Base-by-base conservation (phyloP, 2,888 invertebrate genomes). In the Apamea monoglypha region DNA sequence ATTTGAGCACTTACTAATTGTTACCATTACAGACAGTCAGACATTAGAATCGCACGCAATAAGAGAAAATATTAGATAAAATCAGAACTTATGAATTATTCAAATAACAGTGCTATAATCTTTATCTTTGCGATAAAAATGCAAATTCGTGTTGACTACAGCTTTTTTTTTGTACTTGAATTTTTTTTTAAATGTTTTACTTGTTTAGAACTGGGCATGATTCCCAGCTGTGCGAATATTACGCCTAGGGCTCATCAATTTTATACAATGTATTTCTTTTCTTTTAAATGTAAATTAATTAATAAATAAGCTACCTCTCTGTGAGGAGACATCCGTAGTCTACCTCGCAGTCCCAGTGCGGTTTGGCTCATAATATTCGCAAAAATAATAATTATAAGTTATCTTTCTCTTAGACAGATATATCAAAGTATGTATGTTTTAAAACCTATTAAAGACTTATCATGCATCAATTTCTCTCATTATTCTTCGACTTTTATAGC, bases 11-110 rank as follows among this genome's bases (percentile, higher is more conserved):
- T 78, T 83, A 50, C 76, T 83, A 86, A 80, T 84, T 80, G 73
- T 79, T 77, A 64, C n/a, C 53, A 76, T 76, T 78, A 77, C 69
- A 68, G 70, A 71, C 78, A 75, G 74, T 61, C 66, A 78, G 67
- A 79, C 78, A 56, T 77, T 76, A 84, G 84, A 82, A 84, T 76
- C 77, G 86, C 92, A 92, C 87, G 91, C 90, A 88, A 91, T 83
- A 85, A 82, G 82, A 89, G 88, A 89, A 91, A 91, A 86, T 87
- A 68, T 53, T 64, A 47, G 74, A 56, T 63, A 61, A 64, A 53
- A 76, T 70, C 44, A 21, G 14, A 63, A 80, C 25, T 61, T 53
- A 86, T 74, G 74, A 81, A 71, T 78, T 61, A 82, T 87, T 80
- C 16, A 71, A 70, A 44, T 50, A 18, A 18, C 44, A 32, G 59